Evolutionary conservation across 2,888 invertebrate genomes (phyloP).

Genomic region (Idaea aversata): DNA sequence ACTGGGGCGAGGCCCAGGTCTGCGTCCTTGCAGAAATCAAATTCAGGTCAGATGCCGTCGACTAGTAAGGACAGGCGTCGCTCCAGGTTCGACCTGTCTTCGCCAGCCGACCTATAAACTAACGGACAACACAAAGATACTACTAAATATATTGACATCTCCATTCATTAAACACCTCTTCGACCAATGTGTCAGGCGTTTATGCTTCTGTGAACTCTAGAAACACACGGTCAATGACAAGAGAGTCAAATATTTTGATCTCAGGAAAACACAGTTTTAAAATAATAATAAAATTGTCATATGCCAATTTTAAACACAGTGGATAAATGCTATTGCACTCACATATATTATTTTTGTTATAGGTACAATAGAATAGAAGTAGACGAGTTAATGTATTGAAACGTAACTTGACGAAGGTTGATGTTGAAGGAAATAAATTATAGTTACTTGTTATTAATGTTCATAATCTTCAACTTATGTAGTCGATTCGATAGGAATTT

Average conservation of each 20-base stretch:
- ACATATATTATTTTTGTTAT: neutral
- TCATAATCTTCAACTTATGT: neutral
- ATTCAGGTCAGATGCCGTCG: constrained; percentile 63
- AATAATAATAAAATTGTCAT: neutral
- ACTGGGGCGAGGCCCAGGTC: constrained; percentile 60
- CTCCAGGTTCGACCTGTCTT: constrained; percentile 66
- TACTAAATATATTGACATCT: neutral
- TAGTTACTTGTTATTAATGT: neutral
- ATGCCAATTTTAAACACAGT: neutral
- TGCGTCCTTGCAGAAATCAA: constrained; percentile 68
- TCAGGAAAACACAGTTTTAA: neutral
- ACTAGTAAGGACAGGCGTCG: constrained; percentile 61
- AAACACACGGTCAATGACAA: neutral
- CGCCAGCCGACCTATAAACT: constrained; percentile 62
- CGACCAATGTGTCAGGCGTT: neutral
- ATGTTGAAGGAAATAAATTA: neutral
- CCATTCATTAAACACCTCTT: no score
- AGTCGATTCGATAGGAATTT: neutral
- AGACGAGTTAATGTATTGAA: neutral
- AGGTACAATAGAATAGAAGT: neutral
- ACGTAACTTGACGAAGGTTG: neutral
- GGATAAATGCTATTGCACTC: neutral
- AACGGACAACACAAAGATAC: neutral
- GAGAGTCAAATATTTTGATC: neutral
- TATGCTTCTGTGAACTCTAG: neutral